Evolutionary conservation across 2,797 vertebrate genomes (phyloP).

Genomic region (Eidolon dupreanum): DNA sequence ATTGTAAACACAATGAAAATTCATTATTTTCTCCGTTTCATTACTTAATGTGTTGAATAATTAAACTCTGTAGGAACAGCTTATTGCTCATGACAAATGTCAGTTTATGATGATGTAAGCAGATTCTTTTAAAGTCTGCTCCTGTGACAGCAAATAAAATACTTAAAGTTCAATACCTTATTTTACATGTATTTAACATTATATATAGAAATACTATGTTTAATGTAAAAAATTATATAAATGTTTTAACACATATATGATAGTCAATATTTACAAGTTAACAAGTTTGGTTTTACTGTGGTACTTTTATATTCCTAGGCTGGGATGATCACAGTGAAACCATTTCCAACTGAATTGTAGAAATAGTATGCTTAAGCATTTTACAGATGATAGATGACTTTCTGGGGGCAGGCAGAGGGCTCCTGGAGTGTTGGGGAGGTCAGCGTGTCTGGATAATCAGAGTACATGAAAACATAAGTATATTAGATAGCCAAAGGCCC

Average conservation of each 20-base stretch:
- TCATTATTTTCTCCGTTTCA: not conserved
- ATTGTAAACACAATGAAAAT: not conserved
- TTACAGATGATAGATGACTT: not conserved
- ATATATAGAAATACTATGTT: not conserved
- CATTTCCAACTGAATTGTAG: not conserved
- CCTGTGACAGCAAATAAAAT: not conserved
- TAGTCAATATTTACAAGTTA: not conserved
- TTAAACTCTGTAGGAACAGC: not conserved
- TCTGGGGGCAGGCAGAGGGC: not conserved
- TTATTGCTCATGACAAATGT: not conserved
- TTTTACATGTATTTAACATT: not conserved
- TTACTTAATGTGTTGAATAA: not conserved
- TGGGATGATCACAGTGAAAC: not conserved
- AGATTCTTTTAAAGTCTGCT: not conserved
- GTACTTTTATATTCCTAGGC: not conserved
- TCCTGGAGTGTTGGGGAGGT: not conserved
- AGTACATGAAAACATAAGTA: not conserved
- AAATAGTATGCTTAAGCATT: not conserved
- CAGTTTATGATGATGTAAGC: not conserved
- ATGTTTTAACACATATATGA: not conserved
- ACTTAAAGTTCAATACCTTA: not conserved
- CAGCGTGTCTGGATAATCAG: not conserved
- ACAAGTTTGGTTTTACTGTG: not conserved
- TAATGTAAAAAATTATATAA: not conserved
- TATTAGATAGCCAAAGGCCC: too few species aligned